Evolutionary conservation across 2,797 vertebrate species (phyloP).

Genomic region (Bucorvus abyssinicus): DNA sequence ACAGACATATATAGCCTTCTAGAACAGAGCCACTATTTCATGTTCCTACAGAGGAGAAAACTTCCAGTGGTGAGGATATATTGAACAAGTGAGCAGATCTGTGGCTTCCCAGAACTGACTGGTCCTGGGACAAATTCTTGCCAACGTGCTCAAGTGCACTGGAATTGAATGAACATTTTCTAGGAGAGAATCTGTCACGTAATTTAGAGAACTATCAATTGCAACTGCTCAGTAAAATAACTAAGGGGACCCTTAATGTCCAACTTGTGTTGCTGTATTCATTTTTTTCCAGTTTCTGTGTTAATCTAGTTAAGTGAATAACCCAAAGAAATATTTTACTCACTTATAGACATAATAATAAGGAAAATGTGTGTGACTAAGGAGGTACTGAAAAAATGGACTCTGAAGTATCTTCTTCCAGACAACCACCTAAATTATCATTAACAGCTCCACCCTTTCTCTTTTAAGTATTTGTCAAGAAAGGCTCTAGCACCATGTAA

Average conservation of each 20-base stretch:
- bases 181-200: not conserved
- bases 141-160: not conserved
- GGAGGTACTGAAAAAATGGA: not conserved
- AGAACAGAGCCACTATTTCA: not conserved
- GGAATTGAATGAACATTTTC: not conserved
- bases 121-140: not conserved
- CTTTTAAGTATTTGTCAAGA: constrained; percentile 30
- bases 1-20: not conserved
- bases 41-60: not conserved
- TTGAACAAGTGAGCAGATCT: not conserved
- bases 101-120: not conserved
- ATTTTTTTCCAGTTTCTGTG: constrained; percentile 15
- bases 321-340: constrained; percentile 7
- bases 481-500: constrained; percentile 27
- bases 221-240: not conserved
- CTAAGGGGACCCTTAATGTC: not conserved
- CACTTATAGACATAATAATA: constrained; percentile 35
- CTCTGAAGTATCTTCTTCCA: not conserved
- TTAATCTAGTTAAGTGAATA: constrained; percentile 15
- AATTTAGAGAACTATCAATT: not conserved
- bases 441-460: constrained; percentile 24
- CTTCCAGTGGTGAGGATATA: not conserved
- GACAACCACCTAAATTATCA: constrained; percentile 35
- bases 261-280: not conserved
- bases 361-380: constrained; percentile 17